phyloP scores from a whole-genome alignment of 30 jellyfish, hydroid and myxozoan genomes.

The Thelohanellus kitauei region DNA sequence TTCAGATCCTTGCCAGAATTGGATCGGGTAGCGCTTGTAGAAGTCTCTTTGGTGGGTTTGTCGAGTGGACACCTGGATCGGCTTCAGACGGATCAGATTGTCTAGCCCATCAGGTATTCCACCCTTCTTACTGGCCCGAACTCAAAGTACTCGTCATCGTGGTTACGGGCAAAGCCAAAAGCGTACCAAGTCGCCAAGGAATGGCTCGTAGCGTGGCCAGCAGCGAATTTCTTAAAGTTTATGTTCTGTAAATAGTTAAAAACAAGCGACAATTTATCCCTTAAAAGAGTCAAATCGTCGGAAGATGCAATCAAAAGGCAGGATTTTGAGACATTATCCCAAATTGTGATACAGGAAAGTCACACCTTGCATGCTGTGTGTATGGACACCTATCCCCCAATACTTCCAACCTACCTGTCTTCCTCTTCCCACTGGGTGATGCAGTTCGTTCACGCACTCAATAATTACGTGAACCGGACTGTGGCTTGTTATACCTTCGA shows the following conservation, averaged over 20 bases:
- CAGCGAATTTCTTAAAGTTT: conserved; percentile 22
- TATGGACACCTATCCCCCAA: conserved; percentile 56
- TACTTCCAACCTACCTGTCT: conserved; percentile 27
- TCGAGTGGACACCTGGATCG: conserved; percentile 48
- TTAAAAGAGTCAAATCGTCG: too few relatives aligned
- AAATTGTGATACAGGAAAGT: conserved; percentile 21
- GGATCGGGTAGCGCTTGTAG: conserved; percentile 97
- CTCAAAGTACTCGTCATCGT: too few relatives aligned
- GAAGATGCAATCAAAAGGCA: too few relatives aligned
- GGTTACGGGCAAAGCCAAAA: too few relatives aligned
- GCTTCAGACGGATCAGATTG: conserved; percentile 45
- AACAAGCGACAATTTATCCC: too few relatives aligned
- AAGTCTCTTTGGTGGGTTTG: conserved; percentile 83
- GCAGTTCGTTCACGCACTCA: conserved; percentile 2
- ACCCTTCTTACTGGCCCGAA: too few relatives aligned
- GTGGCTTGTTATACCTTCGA: conserved; percentile 63
- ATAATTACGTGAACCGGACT: not conserved
- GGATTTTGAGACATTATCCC: too few relatives aligned
- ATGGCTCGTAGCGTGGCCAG: conserved; percentile 42
- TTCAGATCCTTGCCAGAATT: conserved; percentile 27
- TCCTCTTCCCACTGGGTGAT: conserved; percentile 35
- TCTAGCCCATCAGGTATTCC: conserved; percentile 29
- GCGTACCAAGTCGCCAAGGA: too few relatives aligned
- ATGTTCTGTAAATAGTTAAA: too few relatives aligned
- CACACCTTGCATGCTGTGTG: conserved; percentile 67